Base-by-base conservation (phyloP, 2,797 vertebrate genomes). In the Lutjanus campechanus region DNA sequence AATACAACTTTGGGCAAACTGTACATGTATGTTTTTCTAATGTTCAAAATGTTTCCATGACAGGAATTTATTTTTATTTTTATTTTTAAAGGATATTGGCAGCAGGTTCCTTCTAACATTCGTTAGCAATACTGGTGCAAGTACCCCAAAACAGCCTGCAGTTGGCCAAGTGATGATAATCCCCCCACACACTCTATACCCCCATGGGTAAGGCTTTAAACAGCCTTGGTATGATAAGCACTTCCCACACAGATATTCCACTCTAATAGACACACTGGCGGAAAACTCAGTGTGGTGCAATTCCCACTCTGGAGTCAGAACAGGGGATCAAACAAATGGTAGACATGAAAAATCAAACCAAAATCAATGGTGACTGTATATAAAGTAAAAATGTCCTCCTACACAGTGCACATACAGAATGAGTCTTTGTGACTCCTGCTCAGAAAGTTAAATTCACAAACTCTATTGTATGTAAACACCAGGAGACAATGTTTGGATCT, bases 161-260 rank as follows among this genome's bases (percentile, higher is more conserved):
- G 75, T 67, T 76, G 75, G 80, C 73, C 68, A 85, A 81, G 80
- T 77, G 77, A 89, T 76, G 77, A 83, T 85, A 85, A 86, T 84
- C 82, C 84, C 69, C 58, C 64, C 46, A 11, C 36, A 58, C 70
- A 75, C 70, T 88, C 83, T 76, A 83, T 73, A 81, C 69, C 79
- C 90, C 81, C 43, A 66, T 76, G 85, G 80, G 73, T 71, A 79
- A 63, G 55, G 65, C 76, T 88, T 89, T 68, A 84, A 91, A 91
- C 76, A 75, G 79, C 73, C 54, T 70, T 76, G 74, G 74, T 63
- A 91, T 86, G 85, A 83, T 87, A 73, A 90, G 82, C 80, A 83
- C 80, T 83, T 86, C 86, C 81, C 85, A 89, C 88, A 77, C 77
- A 85, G 74, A 79, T 73, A 83, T 73, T 85, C 76, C 46, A 74